phyloP scores from a whole-genome alignment of 2,113 vertebrate genomes.

The Opisthocomus hoazin region DNA sequence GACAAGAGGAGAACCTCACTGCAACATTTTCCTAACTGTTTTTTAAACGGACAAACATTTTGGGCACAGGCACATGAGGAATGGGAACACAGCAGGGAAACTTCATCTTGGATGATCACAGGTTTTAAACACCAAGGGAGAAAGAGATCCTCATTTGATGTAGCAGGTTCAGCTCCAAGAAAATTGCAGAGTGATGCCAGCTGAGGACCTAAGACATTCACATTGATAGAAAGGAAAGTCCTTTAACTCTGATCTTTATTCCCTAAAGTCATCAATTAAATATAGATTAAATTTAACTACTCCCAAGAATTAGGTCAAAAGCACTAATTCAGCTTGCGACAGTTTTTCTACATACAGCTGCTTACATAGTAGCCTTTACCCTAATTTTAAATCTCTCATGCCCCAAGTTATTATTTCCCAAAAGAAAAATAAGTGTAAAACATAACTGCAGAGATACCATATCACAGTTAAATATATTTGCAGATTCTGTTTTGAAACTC shows the following conservation, averaged over 20 bases:
- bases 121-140: not conserved
- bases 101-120: not conserved
- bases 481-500: not conserved
- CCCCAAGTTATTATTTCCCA: not conserved
- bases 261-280: not conserved
- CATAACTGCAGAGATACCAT: not conserved
- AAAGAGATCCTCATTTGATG: not conserved
- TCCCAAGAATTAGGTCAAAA: not conserved
- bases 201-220: not conserved
- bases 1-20: not conserved
- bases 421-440: not conserved
- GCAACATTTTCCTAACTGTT: not conserved
- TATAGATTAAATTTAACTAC: not conserved
- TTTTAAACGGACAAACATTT: not conserved
- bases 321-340: not conserved
- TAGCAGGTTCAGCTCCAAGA: not conserved
- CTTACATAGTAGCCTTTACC: not conserved
- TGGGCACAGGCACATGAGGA: not conserved
- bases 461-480: not conserved
- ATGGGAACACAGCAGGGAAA: not conserved
- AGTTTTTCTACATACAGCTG: not conserved
- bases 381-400: not conserved
- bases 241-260: not conserved
- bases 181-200: not conserved
- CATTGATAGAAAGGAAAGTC: not conserved